Percentiles rank a stretch among this genome's conserved stretches.
Evolutionary conservation across 2,797 vertebrate genomes (phyloP).

Genomic region (Tapera naevia): DNA sequence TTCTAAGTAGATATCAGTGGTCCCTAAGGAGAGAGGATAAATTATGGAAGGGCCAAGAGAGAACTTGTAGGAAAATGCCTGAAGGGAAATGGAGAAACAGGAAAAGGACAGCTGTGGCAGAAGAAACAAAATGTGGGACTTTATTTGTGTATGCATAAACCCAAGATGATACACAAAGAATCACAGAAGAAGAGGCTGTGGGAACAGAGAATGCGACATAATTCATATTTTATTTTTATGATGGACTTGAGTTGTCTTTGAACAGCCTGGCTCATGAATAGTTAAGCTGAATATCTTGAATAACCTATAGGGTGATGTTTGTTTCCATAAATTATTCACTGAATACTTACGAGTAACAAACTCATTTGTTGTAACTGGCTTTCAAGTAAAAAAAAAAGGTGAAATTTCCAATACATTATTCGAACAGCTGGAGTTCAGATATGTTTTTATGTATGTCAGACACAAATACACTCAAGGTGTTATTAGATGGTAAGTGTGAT

Average conservation of each 20-base stretch:
- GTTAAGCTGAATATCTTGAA: conserved; percentile 30
- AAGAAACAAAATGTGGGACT: not conserved
- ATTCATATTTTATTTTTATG: not conserved
- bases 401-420: conserved; percentile 23
- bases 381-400: not conserved
- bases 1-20: not conserved
- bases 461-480: conserved; percentile 43
- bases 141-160: not conserved
- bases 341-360: conserved; percentile 42
- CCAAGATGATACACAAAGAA: not conserved
- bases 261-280: not conserved
- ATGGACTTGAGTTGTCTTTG: not conserved
- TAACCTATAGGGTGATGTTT: conserved; percentile 30
- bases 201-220: not conserved
- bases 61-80: not conserved
- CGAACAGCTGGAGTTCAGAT: conserved; percentile 20
- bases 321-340: conserved; percentile 62
- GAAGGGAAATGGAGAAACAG: not conserved
- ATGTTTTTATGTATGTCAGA: conserved; percentile 9
- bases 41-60: not conserved
- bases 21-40: not conserved
- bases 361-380: not conserved
- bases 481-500: conserved; percentile 44
- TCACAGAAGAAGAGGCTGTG: not conserved
- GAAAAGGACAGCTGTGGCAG: not conserved